Base-by-base conservation (phyloP, 2,113 vertebrate genomes). In the Acinonyx jubatus region DNA sequence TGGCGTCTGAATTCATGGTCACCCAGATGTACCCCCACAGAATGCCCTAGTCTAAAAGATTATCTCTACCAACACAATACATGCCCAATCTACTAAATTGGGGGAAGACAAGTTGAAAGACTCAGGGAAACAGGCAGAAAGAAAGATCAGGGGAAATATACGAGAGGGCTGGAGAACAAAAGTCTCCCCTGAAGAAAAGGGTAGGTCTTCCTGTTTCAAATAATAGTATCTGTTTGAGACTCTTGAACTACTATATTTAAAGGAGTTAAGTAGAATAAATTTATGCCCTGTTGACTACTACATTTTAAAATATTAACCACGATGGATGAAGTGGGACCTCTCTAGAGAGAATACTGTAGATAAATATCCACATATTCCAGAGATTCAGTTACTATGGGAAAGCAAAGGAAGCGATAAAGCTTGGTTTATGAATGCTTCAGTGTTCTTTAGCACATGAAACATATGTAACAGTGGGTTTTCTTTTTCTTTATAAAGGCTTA, bases 301-400 rank as follows among this genome's bases (percentile, higher is more conserved):
- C 4, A 91, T 78, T 97, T 87, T 57, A 95, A 96, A 94, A 97
- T 83, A 83, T 29, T 85, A 96, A 90, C 57, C 57, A 84, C 50
- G 50, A 83, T 74, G 36, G 31, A 55, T 63, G 57, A 96, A 84
- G 61, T 15, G 88, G 61, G 89, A 52, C 4, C 61, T 84, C 45
- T 87, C n/a, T 52, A n/a, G 45, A 78, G 50, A 94, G 18, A 63
- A 21, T 18, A 48, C 55, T 85, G 89, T 68, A 86, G 73, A 48
- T 85, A 63, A 94, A 65, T 23, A 84, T 41, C 86, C 12, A 92
- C 80, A 38, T 48, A 78, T 36, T 65, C 55, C 27, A 79, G 55
- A 41, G 38, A 91, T 10, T 86, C 10, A 83, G 33, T 82, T 83
- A 86, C 3, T 66, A 36, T 86, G 36, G 38, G 86, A 66, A 73